Percentiles rank a stretch among this genome's conserved stretches.
Conservation (phyloP, 2,888 invertebrate genomes). For the Colletes collaris region DNA sequence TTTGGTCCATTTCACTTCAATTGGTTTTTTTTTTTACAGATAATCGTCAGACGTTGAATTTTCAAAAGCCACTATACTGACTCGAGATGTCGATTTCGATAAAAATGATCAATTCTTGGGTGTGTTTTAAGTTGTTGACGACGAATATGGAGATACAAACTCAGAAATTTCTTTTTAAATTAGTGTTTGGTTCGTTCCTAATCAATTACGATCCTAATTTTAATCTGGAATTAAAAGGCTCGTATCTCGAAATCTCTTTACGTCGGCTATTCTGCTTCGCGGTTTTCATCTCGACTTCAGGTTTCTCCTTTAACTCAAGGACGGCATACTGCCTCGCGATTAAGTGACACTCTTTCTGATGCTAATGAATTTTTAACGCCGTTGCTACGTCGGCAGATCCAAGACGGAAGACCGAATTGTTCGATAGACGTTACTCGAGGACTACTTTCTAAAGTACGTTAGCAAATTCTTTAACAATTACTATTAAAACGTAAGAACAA, state of each 20-base stretch:
- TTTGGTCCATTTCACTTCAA: no score
- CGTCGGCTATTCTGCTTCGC: background rate
- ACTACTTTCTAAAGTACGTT: background rate
- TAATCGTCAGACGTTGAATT: no score
- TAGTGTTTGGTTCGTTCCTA: background rate
- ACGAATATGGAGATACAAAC: no score
- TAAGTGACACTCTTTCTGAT: conserved; percentile 34
- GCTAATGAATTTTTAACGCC: conserved; percentile 40
- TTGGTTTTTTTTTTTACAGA: no score
- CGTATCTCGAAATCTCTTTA: background rate
- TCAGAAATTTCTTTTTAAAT: no score
- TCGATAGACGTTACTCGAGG: background rate
- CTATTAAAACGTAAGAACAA: no score
- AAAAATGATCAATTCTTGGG: no score
- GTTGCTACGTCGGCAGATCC: conserved; percentile 18
- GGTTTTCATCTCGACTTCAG: background rate
- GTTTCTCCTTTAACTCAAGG: background rate
- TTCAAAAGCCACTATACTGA: no score
- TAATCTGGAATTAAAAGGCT: no score
- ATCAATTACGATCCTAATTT: background rate
- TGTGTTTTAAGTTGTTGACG: no score
- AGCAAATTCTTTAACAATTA: no score
- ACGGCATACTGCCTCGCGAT: conserved; percentile 28
- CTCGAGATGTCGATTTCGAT: no score
- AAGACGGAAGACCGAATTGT: background rate